Percentiles rank a stretch among this genome's conserved stretches.
Conservation (phyloP, 2,888 invertebrate species). For the Suillia variegata region DNA sequence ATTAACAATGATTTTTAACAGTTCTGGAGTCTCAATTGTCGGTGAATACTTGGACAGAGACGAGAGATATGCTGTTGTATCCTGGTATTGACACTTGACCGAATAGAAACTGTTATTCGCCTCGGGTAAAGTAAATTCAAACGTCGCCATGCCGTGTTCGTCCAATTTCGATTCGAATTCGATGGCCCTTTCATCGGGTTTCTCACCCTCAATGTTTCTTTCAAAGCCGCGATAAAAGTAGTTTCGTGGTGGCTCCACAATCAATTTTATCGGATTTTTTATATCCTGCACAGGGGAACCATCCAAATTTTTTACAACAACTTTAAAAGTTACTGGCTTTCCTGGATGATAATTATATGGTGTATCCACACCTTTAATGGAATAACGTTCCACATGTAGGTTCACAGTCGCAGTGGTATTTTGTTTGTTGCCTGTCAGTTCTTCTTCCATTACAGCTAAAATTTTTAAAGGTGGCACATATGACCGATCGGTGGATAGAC, state of each 20-base stretch:
- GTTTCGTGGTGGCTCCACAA: conserved; percentile 32
- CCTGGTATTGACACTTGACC: conserved; percentile 35
- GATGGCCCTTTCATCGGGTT: conserved; percentile 48
- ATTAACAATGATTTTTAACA: conserved; percentile 34
- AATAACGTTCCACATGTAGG: conserved; percentile 76
- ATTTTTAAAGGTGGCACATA: conserved; percentile 58
- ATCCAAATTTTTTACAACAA: conserved; percentile 73
- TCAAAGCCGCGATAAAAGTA: conserved; percentile 18
- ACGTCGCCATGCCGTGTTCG: conserved; percentile 68
- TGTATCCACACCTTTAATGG: conserved; percentile 76
- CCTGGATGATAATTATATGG: conserved; percentile 88
- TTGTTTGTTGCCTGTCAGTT: conserved; percentile 78
- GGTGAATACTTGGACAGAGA: conserved; percentile 36
- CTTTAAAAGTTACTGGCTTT: conserved; percentile 79
- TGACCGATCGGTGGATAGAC: conserved; percentile 65
- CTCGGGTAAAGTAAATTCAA: conserved; percentile 69
- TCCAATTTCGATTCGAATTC: conserved; percentile 61
- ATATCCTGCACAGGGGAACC: conserved; percentile 69
- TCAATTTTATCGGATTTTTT: conserved; percentile 64
- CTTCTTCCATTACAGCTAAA: conserved; percentile 88
- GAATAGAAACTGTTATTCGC: conserved; percentile 28
- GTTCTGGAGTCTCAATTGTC: conserved; percentile 20
- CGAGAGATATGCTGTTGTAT: conserved; percentile 34
- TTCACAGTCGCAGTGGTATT: conserved; percentile 76
- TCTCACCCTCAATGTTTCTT: neutral